phyloP scores from a whole-genome alignment of 2,888 invertebrate genomes.

The Callyntrura sp. region DNA sequence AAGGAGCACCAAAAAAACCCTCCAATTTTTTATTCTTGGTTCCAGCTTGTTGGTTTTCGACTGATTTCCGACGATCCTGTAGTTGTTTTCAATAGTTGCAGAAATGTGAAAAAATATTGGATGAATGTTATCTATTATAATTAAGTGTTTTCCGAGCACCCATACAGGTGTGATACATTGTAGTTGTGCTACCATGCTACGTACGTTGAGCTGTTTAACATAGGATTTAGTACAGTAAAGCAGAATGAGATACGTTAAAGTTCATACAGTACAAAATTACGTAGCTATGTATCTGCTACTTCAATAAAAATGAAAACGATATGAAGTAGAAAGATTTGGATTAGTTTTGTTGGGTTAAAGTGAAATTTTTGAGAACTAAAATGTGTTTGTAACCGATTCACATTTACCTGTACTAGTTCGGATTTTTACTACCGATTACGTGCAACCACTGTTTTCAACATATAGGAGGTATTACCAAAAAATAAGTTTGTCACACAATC shows the following conservation, averaged over 20 bases:
- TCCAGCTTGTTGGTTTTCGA: conserved; percentile 53
- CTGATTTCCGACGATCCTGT: conserved; percentile 75
- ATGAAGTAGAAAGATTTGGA: too few relatives aligned
- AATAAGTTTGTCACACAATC: too few relatives aligned
- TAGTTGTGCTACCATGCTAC: not conserved
- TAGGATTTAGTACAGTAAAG: not conserved
- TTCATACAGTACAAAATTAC: not conserved
- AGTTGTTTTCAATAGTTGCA: conserved; percentile 13
- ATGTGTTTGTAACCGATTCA: too few relatives aligned
- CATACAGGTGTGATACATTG: not conserved
- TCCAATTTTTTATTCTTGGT: conserved; percentile 24
- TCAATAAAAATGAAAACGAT: too few relatives aligned
- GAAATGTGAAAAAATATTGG: not conserved
- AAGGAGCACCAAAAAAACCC: not conserved
- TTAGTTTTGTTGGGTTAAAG: too few relatives aligned
- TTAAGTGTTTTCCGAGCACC: conserved; percentile 3
- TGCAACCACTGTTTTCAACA: not conserved
- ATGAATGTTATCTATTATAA: not conserved
- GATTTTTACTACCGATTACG: not conserved
- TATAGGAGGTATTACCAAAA: too few relatives aligned
- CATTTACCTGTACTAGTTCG: not conserved
- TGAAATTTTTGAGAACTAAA: too few relatives aligned
- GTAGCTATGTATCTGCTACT: not conserved
- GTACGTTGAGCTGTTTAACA: not conserved
- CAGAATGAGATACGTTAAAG: not conserved